phyloP scores from a whole-genome alignment of 2,113 vertebrate genomes.

The Erythrocebus patas region DNA sequence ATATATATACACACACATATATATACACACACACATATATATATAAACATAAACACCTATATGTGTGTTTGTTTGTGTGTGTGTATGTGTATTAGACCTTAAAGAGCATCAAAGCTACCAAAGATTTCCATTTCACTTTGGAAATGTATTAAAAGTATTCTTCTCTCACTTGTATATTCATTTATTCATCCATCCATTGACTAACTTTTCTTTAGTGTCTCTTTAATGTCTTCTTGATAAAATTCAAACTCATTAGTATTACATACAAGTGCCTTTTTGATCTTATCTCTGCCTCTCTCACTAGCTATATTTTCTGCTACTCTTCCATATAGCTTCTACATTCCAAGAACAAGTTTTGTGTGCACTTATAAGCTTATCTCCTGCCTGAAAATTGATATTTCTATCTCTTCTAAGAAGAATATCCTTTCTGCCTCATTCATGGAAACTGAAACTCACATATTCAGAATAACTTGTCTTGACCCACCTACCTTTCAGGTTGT shows the following conservation, averaged over 20 bases:
- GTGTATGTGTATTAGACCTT: not conserved
- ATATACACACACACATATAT: fast-evolving
- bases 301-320: not conserved
- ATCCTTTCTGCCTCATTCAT: not conserved
- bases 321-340: not conserved
- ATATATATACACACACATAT: not conserved
- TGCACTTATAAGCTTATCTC: not conserved
- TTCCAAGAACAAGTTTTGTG: slow-evolving; percentile 3
- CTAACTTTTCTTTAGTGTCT: not conserved
- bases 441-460: slow-evolving; percentile 28
- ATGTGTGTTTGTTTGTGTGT: not conserved
- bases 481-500: not conserved
- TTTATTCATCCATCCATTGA: not conserved
- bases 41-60: not conserved
- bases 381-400: not conserved
- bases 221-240: slow-evolving; percentile 29
- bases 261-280: not conserved
- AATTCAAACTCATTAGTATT: slow-evolving; percentile 29
- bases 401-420: not conserved
- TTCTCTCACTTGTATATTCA: not conserved
- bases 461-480: not conserved
- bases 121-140: not conserved
- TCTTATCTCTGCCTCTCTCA: not conserved
- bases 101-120: not conserved
- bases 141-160: not conserved